Evolutionary conservation across 2,888 invertebrate species (phyloP), one percentile per base, ranked within the genome.

Genomic region (Andrena flavipes): DNA sequence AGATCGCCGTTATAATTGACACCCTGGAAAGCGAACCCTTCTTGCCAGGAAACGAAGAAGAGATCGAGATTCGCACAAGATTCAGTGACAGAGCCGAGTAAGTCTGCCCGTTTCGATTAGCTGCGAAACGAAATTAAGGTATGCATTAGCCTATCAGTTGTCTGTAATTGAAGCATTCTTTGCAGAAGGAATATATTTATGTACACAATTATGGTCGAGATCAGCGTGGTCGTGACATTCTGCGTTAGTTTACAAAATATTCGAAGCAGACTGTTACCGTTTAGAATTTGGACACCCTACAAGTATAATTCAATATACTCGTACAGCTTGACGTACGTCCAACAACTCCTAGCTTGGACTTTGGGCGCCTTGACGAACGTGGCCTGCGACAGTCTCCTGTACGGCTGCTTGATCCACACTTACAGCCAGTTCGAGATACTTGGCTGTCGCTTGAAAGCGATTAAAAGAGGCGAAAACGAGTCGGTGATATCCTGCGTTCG

Each of bases 261-360:
- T 23, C 48, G 59, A 1, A 49, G 10, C 13, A 10, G 56, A 13
- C 49, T 29, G 7, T 33, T 87, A 13, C 51, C 72, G 2, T 82
- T 42, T n/a, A 64, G 76, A 63, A 63, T 62, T 6, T 87, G 87
- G 87, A 16, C 82, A 16, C 87, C 87, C 7, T 84, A 59, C 23
- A 71, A 84, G 29, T 75, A 62, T 7, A 64, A 69, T 1, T 16
- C 82, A 0, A 2, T 29, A 1, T 0, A 7, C 0, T 6, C 51
- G 6, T 75, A 76, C 49, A 16, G 20, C 6, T 20, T 76, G 0
- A 42, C 68, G 7, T 77, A 79, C 42, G 7, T 16, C 4, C 79
- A 85, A 2, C 75, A 87, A 29, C 3, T 59, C 2, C 6, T 76
- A 20, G 73, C 51, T 6, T 10, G 76, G 8, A 0, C 23, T 1